Percentiles rank a stretch among this genome's conserved stretches.
These are phyloP conservation scores for Furnarius figulus DNA, from an alignment of 2,113 vertebrate species.

Conservation along the genomic window DNA sequence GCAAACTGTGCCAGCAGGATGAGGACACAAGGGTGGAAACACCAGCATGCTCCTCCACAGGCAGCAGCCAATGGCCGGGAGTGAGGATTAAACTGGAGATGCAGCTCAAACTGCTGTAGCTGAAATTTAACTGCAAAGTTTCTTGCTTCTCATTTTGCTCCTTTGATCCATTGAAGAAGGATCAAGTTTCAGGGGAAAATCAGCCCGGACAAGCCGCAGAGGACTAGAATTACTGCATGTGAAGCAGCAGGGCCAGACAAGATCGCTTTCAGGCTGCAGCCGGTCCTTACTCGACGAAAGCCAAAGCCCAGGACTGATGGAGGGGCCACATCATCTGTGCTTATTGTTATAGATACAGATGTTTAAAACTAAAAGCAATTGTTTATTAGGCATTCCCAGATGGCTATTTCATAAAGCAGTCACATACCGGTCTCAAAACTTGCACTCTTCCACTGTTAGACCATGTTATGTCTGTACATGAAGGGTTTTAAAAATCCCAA, in stretches of 20 bases:
- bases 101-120: neutral
- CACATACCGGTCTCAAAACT: neutral
- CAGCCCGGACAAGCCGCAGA: conserved; percentile 1
- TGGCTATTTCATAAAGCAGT: neutral
- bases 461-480: neutral
- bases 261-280: conserved; percentile 15
- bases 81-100: rapidly evolving
- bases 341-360: neutral
- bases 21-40: neutral
- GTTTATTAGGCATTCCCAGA: conserved; percentile 4
- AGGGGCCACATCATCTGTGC: neutral
- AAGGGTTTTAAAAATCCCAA: neutral
- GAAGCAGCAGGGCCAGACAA: neutral
- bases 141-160: conserved; percentile 34
- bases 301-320: neutral
- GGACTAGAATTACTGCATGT: neutral
- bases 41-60: rapidly evolving
- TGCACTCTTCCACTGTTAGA: neutral
- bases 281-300: neutral
- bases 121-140: conserved; percentile 27
- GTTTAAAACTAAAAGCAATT: conserved; percentile 12
- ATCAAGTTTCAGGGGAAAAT: conserved; percentile 42
- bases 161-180: neutral
- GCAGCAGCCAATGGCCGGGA: rapidly evolving
- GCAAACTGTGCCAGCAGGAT: neutral